Evolutionary conservation across 1,140 invertebrate genomes (phyloP), one percentile per base, ranked within the genome.

Genomic region (Saccostrea glomerata): DNA sequence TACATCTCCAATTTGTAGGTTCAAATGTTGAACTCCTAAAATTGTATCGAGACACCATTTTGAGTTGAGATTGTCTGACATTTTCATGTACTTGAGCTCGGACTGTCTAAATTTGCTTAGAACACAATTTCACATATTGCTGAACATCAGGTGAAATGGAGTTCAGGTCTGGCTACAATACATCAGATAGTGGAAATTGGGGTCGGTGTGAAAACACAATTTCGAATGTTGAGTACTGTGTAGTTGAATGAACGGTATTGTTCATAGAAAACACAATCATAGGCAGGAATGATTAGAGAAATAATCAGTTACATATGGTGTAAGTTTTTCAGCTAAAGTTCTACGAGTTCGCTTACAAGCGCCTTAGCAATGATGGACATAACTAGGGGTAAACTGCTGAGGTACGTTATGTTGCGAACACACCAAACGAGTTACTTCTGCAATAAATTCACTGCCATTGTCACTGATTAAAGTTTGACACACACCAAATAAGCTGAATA

Each of bases 401-500:
- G 40, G 12, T 66, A 90, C 82, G 7, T 85, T 54, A 17, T 86
- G 20, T 23, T 88, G 47, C 0, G 77, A 12, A 66, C 85, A 88
- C 7, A 90, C 77, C 56, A 85, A 70, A 17, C 23, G 58, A 40
- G 87, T 77, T n/a, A 85, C 77, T 23, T 54, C 54, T 2, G 87
- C 66, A 20, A 84, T 88, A 83, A 88, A 90, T 85, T 88, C 89
- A 6, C 87, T 73, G 11, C 89, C 89, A 30, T 88, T 85, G 47
- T 90, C 89, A 58, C 83, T 66, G 0, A 90, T 85, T 6, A 90
- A 25, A 0, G 89, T 87, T 20, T 86, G 17, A 82, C 89, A 88
- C 4, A 87, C 87, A 23, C 87, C 85, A 88, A 47, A 90, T 13
- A 85, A 82, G 20, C 56, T 86, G 23, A 90, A 58, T 56, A 88